Evolutionary conservation across 2,888 invertebrate genomes (phyloP), one percentile per base, ranked within the genome.

Genomic region (Dynastes hyllus): DNA sequence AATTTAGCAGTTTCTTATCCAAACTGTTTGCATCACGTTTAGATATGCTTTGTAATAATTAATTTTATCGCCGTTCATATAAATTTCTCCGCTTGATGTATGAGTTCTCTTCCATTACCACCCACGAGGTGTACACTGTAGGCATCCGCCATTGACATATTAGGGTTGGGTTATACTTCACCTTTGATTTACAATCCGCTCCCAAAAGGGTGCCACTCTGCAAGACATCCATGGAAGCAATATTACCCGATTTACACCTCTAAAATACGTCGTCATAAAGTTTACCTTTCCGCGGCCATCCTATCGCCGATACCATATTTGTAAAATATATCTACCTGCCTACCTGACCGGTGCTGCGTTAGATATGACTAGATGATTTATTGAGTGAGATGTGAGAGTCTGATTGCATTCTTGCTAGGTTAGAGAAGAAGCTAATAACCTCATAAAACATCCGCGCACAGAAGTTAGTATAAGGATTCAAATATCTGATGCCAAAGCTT

Each of bases 301-400:
- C 61, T 76, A 69, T 65, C 79, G 81, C 82, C 82, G 81, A 83
- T 85, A 84, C 84, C 83, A 84, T 85, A 85, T 85, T 85, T 84
- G 84, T 85, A 84, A 85, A 85, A 87, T 86, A 55, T 55, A 87
- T 86, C 86, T 86, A 86, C 85, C 85, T 84, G 85, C 83, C 84
- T 84, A 73, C 73, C 73, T 73, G 73, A 61, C 73, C 73, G 53
- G 58, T 61, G 45, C 29, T 84, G 86, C 85, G 84, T 85, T 85
- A 86, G 85, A 85, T 85, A 85, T 84, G 85, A 86, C 85, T 84
- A 55, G 83, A 87, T 87, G 86, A 87, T 86, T 87, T 87, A 87
- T 85, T 81, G 83, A 83, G 83, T 83, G 85, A 86, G 87, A 87
- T 87, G 84, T 84, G 83, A 84, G 84, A 80, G 81, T 81, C 79